phyloP scores from a whole-genome alignment of 2,113 vertebrate genomes.

The Callipepla squamata region DNA sequence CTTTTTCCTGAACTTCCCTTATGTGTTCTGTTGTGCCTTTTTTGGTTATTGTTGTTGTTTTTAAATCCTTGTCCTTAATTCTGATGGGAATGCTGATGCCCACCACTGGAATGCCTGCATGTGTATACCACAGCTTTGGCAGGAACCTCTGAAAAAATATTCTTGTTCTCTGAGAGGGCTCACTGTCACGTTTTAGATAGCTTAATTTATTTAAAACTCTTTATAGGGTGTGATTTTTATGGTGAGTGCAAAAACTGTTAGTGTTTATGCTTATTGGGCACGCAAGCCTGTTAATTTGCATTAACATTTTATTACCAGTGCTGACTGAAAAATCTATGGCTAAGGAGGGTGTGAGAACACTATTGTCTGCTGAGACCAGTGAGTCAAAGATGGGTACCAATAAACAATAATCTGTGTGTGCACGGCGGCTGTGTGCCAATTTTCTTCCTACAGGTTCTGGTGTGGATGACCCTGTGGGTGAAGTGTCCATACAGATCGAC shows the following conservation, averaged over 20 bases:
- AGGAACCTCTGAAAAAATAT: background rate
- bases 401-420: background rate
- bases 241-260: background rate
- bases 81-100: background rate
- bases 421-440: background rate
- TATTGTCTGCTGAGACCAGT: background rate
- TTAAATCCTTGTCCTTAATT: background rate
- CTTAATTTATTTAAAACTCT: background rate
- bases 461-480: constrained; percentile 92
- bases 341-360: background rate
- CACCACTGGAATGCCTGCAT: constrained; percentile 52
- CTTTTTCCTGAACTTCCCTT: background rate
- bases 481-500: constrained; percentile 94
- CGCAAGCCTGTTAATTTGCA: background rate
- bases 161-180: background rate
- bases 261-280: background rate
- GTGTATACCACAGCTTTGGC: background rate
- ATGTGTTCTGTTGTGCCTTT: background rate
- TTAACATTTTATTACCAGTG: accelerated
- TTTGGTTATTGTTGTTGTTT: background rate
- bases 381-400: background rate
- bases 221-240: background rate
- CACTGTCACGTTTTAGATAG: background rate
- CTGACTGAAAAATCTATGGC: background rate
- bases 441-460: constrained; percentile 83